Percentiles rank a stretch among this genome's conserved stretches.
Evolutionary conservation across 2,113 vertebrate species (phyloP).

Genomic region (Corydoras maculifer): DNA sequence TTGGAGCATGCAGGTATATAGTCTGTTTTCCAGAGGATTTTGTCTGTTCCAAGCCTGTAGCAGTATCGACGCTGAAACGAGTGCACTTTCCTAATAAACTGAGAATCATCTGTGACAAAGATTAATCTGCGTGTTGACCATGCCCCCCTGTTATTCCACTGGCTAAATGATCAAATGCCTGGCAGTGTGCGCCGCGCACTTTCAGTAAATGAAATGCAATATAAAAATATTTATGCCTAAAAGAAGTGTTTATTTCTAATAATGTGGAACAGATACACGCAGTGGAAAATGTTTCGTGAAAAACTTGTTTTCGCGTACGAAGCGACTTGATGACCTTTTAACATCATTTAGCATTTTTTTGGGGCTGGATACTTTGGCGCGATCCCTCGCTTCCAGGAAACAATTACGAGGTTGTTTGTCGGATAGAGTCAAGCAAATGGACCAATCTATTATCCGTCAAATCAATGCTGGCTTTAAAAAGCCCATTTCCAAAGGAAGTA

Average conservation of each 20-base stretch:
- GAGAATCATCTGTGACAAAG: constrained; percentile 1
- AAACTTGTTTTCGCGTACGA: constrained; percentile 3
- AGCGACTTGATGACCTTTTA: not conserved
- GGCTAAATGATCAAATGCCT: constrained; percentile 18
- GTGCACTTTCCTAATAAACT: constrained; percentile 1
- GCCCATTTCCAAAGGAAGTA: not conserved
- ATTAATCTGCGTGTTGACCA: constrained; percentile 11
- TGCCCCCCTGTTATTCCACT: constrained; percentile 6
- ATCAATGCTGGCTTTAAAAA: too few relatives aligned
- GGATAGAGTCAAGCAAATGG: not conserved
- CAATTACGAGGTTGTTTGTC: not conserved
- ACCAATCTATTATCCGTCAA: not conserved
- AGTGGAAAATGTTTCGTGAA: constrained; percentile 43
- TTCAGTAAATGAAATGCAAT: constrained; percentile 33
- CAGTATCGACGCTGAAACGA: too few relatives aligned
- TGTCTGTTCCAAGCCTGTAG: too few relatives aligned
- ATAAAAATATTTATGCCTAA: constrained; percentile 34
- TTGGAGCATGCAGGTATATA: too few relatives aligned
- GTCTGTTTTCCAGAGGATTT: too few relatives aligned
- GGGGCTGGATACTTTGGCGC: not conserved
- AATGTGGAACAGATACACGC: constrained; percentile 21
- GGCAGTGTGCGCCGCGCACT: constrained; percentile 4
- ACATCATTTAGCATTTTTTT: not conserved
- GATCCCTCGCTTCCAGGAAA: constrained; percentile 12
- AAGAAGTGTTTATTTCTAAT: constrained; percentile 37